Base-by-base conservation (phyloP, 2,797 vertebrate species). In the Pseudomugil gertrudae region DNA sequence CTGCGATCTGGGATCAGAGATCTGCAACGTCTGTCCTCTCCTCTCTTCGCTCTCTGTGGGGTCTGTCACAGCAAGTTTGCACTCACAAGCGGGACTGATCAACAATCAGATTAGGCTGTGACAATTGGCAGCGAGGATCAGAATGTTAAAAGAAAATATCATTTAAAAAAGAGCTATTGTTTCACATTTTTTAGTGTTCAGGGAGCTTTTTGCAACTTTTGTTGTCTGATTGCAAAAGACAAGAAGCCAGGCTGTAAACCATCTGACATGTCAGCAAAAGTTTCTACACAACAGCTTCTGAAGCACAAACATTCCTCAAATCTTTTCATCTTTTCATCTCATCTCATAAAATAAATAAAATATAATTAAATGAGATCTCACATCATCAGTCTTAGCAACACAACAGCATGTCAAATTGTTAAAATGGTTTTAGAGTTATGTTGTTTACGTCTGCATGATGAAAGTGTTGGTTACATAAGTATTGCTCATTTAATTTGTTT, bases 21-120 rank as follows among this genome's bases (percentile, higher is more conserved):
- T 90, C 87, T 85, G 72, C 59, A 4, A 59, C 48, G 55, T 87
- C 83, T 57, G 69, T 84, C 79, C 79, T 70, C 52, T 63, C 76
- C 79, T 60, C 69, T 80, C 77, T 67, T 33, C 27, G 13, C 84
- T 71, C 83, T 77, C 80, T 76, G 81, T 87, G 82, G 86, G 85
- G 85, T 90, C 83, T 80, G 89, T 86, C 90, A 84, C 84, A 84
- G 83, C 84, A 78, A 80, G 83, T 88, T 89, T 81, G 60, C 78
- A 58, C 81, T 84, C 68, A 66, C 90, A 82, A 72, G 57, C 76
- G 77, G 84, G 74, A 52, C 65, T 54, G 77, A 83, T 89, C 77
- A 69, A 69, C 82, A 77, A 72, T 85, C 69, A 87, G 83, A 86
- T 90, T 83, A 83, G 57, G 58, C 76, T 47, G 64, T 13, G 70